phyloP scores from a whole-genome alignment of 2,113 vertebrate genomes.

The Lasiurus cinereus region DNA sequence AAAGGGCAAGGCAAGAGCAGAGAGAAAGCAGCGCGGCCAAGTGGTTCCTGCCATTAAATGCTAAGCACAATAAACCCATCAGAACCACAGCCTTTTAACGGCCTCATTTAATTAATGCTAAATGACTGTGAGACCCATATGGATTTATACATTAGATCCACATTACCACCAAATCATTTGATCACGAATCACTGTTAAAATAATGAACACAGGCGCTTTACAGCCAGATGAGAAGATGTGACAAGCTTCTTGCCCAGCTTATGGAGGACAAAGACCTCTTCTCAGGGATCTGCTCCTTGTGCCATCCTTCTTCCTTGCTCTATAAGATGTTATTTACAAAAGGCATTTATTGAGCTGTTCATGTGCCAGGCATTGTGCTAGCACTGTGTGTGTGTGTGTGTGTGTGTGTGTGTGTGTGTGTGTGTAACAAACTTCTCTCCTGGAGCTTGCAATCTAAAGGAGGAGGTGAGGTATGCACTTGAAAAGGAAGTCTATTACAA shows the following conservation, averaged over 20 bases:
- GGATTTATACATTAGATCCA: constrained; percentile 83
- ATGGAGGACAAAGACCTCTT: neutral
- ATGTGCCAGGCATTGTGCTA: neutral
- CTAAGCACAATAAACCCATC: constrained; percentile 78
- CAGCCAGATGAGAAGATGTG: neutral
- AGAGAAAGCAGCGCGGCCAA: constrained; percentile 34
- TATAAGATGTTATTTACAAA: neutral
- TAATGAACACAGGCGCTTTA: constrained; percentile 35
- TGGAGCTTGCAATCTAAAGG: neutral
- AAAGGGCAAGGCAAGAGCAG: neutral
- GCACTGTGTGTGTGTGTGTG: neutral
- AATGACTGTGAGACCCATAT: constrained; percentile 79
- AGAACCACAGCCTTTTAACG: constrained; percentile 71
- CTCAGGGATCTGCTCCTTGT: neutral
- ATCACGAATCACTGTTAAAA: constrained; percentile 64
- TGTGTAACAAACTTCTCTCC: neutral
- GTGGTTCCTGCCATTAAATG: constrained; percentile 72
- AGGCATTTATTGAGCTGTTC: neutral
- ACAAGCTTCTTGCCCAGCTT: neutral
- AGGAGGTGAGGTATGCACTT: neutral
- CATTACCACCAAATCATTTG: constrained; percentile 78
- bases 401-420: neutral
- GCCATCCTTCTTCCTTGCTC: neutral
- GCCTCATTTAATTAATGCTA: constrained; percentile 85
- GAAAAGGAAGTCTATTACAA: neutral